These are phyloP conservation scores for Columbina picui DNA, from an alignment of 2,113 vertebrate genomes.

Conservation along the genomic window DNA sequence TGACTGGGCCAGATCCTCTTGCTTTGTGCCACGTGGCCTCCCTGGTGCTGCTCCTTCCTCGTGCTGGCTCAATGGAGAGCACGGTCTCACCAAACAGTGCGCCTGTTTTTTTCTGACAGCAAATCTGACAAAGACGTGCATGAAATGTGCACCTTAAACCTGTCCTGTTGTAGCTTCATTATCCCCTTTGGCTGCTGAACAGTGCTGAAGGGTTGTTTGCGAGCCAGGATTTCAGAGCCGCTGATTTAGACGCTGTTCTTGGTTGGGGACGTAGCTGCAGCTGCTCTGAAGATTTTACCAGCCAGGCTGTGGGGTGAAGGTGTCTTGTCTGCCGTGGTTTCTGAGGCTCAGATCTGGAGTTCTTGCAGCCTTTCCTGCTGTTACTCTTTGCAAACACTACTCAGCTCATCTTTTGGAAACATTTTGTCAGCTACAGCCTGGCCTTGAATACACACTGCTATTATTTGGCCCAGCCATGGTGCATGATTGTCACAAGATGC, in stretches of 20 bases:
- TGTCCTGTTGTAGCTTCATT: background rate
- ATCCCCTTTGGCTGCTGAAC: background rate
- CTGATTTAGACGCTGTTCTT: background rate
- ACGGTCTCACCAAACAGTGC: accelerated
- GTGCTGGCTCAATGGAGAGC: background rate
- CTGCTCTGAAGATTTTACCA: background rate
- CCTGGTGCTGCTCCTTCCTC: background rate
- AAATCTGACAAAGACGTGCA: background rate
- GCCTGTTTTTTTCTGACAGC: background rate
- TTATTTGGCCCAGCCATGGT: background rate
- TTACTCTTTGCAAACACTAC: background rate
- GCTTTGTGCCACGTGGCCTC: background rate
- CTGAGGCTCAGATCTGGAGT: background rate
- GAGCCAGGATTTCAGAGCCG: background rate
- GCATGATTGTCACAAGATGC: background rate
- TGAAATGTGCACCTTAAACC: background rate
- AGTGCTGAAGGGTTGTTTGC: background rate
- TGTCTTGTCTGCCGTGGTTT: background rate
- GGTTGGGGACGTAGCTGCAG: background rate
- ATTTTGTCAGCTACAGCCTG: background rate
- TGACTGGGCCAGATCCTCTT: background rate
- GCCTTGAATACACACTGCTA: background rate
- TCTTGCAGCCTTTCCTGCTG: background rate
- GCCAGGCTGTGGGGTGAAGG: background rate
- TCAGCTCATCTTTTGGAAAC: background rate